Conservation (phyloP, 1,140 invertebrate genomes). For the Caenorhabditis remanei region DNA sequence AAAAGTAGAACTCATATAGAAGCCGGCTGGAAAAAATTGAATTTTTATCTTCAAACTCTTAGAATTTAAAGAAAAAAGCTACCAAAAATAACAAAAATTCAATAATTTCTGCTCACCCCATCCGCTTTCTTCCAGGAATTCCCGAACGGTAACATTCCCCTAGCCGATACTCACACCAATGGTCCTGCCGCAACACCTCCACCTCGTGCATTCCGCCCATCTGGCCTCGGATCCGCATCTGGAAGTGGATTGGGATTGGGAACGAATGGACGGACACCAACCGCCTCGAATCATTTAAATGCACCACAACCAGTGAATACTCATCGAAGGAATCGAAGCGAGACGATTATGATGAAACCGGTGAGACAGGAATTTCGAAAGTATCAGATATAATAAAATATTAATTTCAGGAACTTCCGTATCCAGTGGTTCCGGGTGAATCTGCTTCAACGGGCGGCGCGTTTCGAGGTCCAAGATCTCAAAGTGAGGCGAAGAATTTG, state of each 20-base stretch:
- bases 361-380: neutral
- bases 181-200: constrained; percentile 56
- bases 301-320: neutral
- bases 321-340: constrained; percentile 36
- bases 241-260: neutral
- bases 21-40: no score
- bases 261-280: constrained; percentile 4
- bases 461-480: constrained; percentile 10
- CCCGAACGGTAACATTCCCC: constrained; percentile 43
- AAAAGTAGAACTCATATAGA: no score
- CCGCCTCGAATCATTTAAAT: neutral
- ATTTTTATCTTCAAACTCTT: no score
- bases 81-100: neutral
- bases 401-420: neutral
- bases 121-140: constrained; percentile 20
- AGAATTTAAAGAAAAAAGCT: no score
- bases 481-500: constrained; percentile 29
- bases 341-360: constrained; percentile 1
- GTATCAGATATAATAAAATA: neutral
- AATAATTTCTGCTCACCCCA: neutral
- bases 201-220: neutral
- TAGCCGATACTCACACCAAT: constrained; percentile 18
- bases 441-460: neutral
- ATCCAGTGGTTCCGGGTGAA: neutral
- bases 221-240: neutral